phyloP scores from a whole-genome alignment of 2,888 invertebrate genomes.

The Dasysyrphus tricinctus region DNA sequence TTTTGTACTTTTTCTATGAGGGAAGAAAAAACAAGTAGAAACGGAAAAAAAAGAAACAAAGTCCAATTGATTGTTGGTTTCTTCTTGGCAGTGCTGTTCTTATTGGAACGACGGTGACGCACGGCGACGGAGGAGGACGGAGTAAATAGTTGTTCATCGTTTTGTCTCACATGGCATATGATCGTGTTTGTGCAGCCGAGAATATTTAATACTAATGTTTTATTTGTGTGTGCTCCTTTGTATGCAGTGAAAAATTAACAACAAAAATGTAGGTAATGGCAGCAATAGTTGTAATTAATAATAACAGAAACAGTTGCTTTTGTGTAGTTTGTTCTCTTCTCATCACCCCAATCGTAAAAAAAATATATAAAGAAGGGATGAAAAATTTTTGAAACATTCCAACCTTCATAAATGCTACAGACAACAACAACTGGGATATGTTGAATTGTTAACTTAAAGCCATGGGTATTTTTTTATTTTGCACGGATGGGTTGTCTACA shows the following conservation, averaged over 20 bases:
- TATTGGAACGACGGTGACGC: slow-evolving; percentile 37
- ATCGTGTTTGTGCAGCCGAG: slow-evolving; percentile 70
- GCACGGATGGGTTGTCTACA: not conserved
- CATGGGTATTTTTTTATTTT: not conserved
- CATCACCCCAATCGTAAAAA: not conserved
- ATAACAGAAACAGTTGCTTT: slow-evolving; percentile 67
- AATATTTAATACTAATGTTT: slow-evolving; percentile 35
- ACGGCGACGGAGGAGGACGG: slow-evolving; percentile 3
- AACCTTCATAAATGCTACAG: not conserved
- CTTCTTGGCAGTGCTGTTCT: slow-evolving; percentile 55
- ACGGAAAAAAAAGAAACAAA: slow-evolving; percentile 35
- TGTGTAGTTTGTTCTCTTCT: slow-evolving; percentile 41
- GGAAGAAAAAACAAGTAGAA: slow-evolving; percentile 28
- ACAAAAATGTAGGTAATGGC: slow-evolving; percentile 69
- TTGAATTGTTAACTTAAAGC: slow-evolving; percentile 4
- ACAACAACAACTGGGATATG: not conserved
- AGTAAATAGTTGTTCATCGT: slow-evolving; percentile 61
- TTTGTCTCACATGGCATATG: slow-evolving; percentile 74
- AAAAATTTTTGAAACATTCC: slow-evolving; percentile 6
- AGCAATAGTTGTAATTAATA: slow-evolving; percentile 73
- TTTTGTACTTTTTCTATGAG: slow-evolving; percentile 29
- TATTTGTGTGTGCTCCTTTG: slow-evolving; percentile 66
- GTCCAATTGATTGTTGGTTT: slow-evolving; percentile 71
- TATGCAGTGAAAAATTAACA: slow-evolving; percentile 65
- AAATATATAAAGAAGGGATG: not conserved